Evolutionary conservation across 2,113 vertebrate genomes (phyloP).

Genomic region (Lepidothrix coronata): DNA sequence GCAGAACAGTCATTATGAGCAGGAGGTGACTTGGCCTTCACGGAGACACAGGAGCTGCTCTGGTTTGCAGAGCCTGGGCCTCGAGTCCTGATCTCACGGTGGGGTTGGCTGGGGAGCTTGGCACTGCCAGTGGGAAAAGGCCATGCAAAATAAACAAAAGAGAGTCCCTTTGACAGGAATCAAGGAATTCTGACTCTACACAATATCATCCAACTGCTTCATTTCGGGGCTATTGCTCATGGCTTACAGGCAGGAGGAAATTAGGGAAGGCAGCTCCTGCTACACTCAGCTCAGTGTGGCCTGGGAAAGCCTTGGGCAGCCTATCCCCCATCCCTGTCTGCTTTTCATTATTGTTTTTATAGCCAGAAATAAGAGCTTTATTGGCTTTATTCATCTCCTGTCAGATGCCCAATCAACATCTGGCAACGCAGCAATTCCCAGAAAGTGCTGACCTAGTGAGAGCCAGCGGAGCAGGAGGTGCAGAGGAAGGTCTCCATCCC

Average conservation of each 20-base stretch:
- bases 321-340: neutral
- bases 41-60: neutral
- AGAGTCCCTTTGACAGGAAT: neutral
- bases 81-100: neutral
- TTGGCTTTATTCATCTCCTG: conserved; percentile 37
- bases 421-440: neutral
- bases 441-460: conserved; percentile 38
- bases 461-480: neutral
- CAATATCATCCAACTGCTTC: neutral
- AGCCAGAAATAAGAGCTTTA: conserved; percentile 51
- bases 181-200: neutral
- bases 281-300: neutral
- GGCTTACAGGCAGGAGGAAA: neutral
- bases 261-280: neutral
- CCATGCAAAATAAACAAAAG: neutral
- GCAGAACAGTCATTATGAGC: neutral
- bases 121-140: neutral
- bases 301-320: neutral
- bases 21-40: neutral
- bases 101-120: neutral
- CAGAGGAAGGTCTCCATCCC: neutral
- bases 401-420: conserved; percentile 26
- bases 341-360: conserved; percentile 49
- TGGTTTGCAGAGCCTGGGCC: neutral
- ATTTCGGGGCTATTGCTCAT: neutral